Conservation (phyloP, 2,888 invertebrate species). For the Coleophora deauratella region DNA sequence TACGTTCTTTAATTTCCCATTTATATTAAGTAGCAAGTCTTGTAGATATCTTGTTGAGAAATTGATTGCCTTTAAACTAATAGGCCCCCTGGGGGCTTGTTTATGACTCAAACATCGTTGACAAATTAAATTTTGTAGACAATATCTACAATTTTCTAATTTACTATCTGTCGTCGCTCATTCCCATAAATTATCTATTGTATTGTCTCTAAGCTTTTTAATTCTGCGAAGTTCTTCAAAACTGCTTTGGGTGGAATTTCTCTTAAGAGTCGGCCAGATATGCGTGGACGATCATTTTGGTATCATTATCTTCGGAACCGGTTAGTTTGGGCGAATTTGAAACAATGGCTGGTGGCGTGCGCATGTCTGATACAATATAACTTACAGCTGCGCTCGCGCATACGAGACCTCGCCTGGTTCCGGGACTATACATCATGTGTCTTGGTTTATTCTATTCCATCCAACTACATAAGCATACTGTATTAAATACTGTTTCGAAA, state of each 20-base stretch:
- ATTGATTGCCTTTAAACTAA: too few species aligned
- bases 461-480: neutral
- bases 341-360: conserved; percentile 44
- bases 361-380: too few species aligned
- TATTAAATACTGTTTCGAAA: neutral
- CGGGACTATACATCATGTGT: conserved; percentile 32
- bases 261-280: conserved; percentile 29
- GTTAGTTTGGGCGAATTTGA: conserved; percentile 61
- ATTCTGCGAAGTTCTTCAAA: conserved; percentile 16
- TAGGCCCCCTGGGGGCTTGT: too few species aligned
- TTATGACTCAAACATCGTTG: too few species aligned
- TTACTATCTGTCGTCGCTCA: too few species aligned
- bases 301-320: conserved; percentile 57
- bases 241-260: conserved; percentile 35
- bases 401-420: conserved; percentile 28
- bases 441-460: conserved; percentile 1
- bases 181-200: conserved; percentile 4
- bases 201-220: conserved; percentile 17
- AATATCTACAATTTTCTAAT: too few species aligned
- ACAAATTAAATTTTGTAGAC: too few species aligned
- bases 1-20: too few species aligned
- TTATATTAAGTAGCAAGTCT: conserved; percentile 3
- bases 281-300: conserved; percentile 44
- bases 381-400: conserved; percentile 6
- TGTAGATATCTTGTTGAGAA: too few species aligned